Evolutionary conservation across 2,797 vertebrate genomes (phyloP).

Genomic region (Antennarius maculatus): DNA sequence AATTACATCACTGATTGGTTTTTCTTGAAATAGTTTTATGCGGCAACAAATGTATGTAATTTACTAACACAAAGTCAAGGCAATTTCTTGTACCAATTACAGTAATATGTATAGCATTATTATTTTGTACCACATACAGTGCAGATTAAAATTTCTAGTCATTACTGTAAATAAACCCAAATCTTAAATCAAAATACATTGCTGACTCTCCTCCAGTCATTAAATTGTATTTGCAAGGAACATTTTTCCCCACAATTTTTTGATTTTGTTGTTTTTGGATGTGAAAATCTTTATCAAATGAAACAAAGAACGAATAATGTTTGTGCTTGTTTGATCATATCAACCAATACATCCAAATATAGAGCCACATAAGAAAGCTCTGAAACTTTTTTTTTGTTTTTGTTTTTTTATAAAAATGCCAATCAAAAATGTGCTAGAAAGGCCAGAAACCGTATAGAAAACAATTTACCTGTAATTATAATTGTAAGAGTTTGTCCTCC

Average conservation of each 20-base stretch:
- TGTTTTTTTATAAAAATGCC: no score
- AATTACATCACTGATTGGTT: constrained; percentile 52
- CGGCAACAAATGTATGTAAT: constrained; percentile 36
- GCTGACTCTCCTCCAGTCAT: constrained; percentile 1
- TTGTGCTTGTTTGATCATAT: neutral
- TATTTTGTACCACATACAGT: constrained; percentile 1
- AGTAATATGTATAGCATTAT: constrained; percentile 18
- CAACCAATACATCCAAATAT: no score
- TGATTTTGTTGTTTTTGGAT: neutral
- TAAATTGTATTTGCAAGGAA: neutral
- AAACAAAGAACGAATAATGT: neutral
- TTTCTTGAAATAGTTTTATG: constrained; percentile 42
- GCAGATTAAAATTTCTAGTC: neutral
- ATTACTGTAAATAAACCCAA: constrained; percentile 8
- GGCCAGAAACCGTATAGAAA: no score
- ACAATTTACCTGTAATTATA: no score
- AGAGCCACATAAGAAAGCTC: no score
- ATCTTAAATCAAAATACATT: neutral
- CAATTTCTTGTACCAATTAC: constrained; percentile 30
- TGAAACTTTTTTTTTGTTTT: no score
- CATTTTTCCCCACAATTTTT: no score
- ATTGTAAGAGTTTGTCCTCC: no score
- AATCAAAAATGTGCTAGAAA: no score
- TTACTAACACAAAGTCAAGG: constrained; percentile 39
- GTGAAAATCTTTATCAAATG: neutral